Evolutionary conservation across 53 echinoderm and acorn worm species (phyloP).

Genomic region (Astropecten irregularis): DNA sequence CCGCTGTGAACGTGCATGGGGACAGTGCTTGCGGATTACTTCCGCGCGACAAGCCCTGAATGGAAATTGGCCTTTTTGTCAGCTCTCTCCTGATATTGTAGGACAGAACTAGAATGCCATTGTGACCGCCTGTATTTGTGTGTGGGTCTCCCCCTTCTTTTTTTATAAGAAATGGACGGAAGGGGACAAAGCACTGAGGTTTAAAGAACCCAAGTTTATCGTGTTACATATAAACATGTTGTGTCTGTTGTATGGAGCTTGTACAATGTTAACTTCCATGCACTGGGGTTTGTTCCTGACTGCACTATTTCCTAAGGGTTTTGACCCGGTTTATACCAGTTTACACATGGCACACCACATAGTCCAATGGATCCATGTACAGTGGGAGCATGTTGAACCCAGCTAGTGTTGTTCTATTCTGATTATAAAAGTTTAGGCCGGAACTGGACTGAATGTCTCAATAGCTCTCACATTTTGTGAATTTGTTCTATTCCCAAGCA

Average conservation of each 20-base stretch:
- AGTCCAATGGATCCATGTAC: no score
- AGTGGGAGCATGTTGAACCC: no score
- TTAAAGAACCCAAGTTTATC: slow-evolving; percentile 41
- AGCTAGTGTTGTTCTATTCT: no score
- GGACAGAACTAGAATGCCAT: slow-evolving; percentile 58
- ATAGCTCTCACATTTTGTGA: no score
- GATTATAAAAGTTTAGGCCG: no score
- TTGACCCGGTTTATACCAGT: no score
- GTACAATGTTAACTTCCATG: slow-evolving; percentile 49
- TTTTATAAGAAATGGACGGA: neutral
- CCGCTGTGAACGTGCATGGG: slow-evolving; percentile 39
- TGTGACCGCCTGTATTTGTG: slow-evolving; percentile 24
- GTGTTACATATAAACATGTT: slow-evolving; percentile 58
- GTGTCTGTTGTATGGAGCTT: slow-evolving; percentile 32
- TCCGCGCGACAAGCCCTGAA: slow-evolving; percentile 39
- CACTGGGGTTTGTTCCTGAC: neutral
- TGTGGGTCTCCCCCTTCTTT: neutral
- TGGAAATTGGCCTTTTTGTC: slow-evolving; percentile 51
- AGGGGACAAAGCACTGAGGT: neutral
- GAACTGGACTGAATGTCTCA: no score
- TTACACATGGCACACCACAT: no score
- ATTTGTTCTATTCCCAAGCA: no score
- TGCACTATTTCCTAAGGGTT: slow-evolving; percentile 56
- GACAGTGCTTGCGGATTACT: slow-evolving; percentile 49
- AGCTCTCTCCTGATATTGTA: slow-evolving; percentile 12